Evolutionary conservation across 2,113 vertebrate species (phyloP).

Genomic region (Nanorana parkeri): DNA sequence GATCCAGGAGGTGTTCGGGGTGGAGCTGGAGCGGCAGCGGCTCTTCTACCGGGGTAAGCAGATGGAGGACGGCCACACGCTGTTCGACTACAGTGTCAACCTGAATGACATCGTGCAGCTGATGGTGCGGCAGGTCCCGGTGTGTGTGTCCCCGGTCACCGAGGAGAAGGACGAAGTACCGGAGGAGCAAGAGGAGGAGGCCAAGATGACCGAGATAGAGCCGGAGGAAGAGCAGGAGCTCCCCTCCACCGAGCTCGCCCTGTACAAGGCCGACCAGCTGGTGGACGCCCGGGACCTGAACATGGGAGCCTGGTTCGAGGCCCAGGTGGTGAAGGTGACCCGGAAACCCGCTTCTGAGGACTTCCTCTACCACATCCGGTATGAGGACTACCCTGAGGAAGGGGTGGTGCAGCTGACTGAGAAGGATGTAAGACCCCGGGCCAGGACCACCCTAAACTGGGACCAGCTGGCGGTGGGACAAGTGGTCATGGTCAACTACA

Average conservation of each 20-base stretch:
- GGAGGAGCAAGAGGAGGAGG: conserved; percentile 57
- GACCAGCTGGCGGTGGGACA: conserved; percentile 88
- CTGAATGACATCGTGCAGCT: conserved; percentile 94
- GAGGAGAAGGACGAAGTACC: conserved; percentile 58
- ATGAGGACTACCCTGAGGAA: conserved; percentile 94
- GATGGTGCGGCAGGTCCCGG: conserved; percentile 82
- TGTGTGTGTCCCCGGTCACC: conserved; percentile 38
- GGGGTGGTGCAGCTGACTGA: conserved; percentile 82
- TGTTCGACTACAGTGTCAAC: conserved; percentile 93
- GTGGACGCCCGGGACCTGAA: conserved; percentile 91
- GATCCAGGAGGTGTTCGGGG: conserved; percentile 85
- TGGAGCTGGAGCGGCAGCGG: conserved; percentile 85
- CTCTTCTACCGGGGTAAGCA: conserved; percentile 96
- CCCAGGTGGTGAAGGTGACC: conserved; percentile 84
- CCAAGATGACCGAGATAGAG: not conserved
- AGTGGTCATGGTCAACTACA: conserved; percentile 95
- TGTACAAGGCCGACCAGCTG: conserved; percentile 90
- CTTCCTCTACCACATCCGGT: conserved; percentile 91
- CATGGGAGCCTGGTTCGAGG: conserved; percentile 98
- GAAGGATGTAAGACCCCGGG: conserved; percentile 85
- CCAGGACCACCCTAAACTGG: conserved; percentile 87
- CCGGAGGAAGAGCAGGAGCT: not conserved
- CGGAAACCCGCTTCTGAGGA: conserved; percentile 67
- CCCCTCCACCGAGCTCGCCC: conserved; percentile 75
- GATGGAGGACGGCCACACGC: conserved; percentile 96